Percentiles rank a stretch among this genome's conserved stretches.
These are phyloP conservation scores for Acromyrmex heyeri DNA, from an alignment of 1,140 invertebrate genomes.

Conservation along the genomic window DNA sequence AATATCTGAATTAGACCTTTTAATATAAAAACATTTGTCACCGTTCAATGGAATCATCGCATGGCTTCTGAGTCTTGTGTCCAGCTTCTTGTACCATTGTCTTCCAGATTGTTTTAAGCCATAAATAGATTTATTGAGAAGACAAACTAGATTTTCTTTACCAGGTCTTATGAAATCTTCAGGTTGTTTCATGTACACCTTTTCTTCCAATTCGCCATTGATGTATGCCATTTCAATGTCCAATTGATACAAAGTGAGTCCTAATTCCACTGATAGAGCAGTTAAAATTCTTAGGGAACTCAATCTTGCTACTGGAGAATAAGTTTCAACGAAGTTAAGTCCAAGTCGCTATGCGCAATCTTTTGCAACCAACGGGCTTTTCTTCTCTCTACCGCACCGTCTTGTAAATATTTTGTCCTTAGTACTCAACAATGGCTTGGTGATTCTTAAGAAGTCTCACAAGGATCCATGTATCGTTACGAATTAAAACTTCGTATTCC, in stretches of 20 bases:
- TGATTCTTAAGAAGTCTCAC: not conserved
- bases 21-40: conserved; percentile 54
- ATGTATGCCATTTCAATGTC: conserved; percentile 79
- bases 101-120: conserved; percentile 83
- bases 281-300: not conserved
- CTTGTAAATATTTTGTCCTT: not conserved
- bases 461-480: not conserved
- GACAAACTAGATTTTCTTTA: conserved; percentile 62
- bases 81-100: conserved; percentile 79
- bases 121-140: conserved; percentile 81
- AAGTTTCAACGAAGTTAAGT: not conserved
- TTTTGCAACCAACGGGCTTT: conserved; percentile 31
- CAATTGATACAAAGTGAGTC: conserved; percentile 52
- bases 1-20: not conserved
- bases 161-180: conserved; percentile 73
- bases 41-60: conserved; percentile 45
- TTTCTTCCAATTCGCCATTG: conserved; percentile 59
- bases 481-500: not conserved
- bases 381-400: not conserved
- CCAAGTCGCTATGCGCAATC: not conserved
- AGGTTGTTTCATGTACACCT: conserved; percentile 80
- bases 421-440: conserved; percentile 26
- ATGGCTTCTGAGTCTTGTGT: conserved; percentile 13
- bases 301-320: not conserved
- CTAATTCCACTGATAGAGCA: not conserved